Evolutionary conservation across 30 jellyfish, hydroid and myxozoan genomes (phyloP).

Genomic region (Hydra vulgaris): DNA sequence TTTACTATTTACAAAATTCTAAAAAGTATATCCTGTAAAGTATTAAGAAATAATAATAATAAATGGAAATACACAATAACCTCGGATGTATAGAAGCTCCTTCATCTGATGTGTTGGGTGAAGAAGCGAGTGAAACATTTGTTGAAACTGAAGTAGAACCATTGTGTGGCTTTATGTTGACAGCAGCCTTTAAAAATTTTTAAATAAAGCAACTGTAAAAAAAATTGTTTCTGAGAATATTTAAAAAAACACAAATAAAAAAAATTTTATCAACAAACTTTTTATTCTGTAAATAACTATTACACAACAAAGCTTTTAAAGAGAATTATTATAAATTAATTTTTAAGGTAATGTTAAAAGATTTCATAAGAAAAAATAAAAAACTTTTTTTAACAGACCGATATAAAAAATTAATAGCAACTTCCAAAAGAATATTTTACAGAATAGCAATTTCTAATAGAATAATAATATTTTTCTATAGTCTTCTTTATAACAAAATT

Average conservation of each 20-base stretch:
- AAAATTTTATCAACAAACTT: background rate
- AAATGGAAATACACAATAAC: background rate
- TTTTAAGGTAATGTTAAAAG: too few species aligned
- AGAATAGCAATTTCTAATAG: too few species aligned
- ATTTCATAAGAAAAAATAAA: too few species aligned
- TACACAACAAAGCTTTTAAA: too few species aligned
- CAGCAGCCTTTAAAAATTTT: constrained; percentile 10
- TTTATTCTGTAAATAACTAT: too few species aligned
- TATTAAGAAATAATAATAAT: background rate
- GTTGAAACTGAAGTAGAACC: constrained; percentile 3
- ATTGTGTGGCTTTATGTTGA: constrained; percentile 2
- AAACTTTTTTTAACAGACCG: too few species aligned
- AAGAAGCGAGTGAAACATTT: constrained; percentile 17
- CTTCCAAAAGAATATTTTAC: too few species aligned
- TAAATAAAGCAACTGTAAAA: background rate
- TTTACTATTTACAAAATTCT: background rate
- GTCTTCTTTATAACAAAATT: too few species aligned
- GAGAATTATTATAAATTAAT: too few species aligned
- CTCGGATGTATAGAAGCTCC: background rate
- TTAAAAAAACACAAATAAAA: background rate
- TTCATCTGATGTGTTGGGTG: constrained; percentile 37
- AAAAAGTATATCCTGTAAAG: too few species aligned
- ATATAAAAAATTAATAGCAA: too few species aligned
- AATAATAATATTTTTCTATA: too few species aligned
- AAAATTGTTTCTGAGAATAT: background rate